phyloP scores from a whole-genome alignment of 2,888 invertebrate species.

The Ectemnius cavifrons region DNA sequence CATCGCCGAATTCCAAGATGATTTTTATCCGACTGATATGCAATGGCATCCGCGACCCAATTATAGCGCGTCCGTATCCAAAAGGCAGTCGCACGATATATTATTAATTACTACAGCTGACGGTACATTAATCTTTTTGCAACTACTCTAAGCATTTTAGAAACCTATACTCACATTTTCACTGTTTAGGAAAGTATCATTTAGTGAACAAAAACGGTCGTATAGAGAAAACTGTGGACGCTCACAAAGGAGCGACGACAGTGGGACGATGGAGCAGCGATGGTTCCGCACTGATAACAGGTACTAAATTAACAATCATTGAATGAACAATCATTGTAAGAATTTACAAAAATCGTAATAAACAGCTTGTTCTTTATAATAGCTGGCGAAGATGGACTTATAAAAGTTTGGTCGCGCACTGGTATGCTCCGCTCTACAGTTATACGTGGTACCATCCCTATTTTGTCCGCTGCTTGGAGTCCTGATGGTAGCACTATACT shows the following conservation, averaged over 20 bases:
- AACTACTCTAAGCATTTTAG: not conserved
- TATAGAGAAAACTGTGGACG: conserved; percentile 94
- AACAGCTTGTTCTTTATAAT: conserved; percentile 30
- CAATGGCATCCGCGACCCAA: conserved; percentile 90
- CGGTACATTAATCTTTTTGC: conserved; percentile 80
- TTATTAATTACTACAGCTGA: conserved; percentile 92
- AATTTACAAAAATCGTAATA: no score
- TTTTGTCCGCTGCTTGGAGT: conserved; percentile 92
- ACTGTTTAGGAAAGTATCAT: conserved; percentile 85
- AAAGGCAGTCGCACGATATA: conserved; percentile 86
- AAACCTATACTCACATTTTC: not conserved
- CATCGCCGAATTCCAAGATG: conserved; percentile 88
- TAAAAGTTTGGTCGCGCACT: conserved; percentile 98
- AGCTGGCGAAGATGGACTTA: conserved; percentile 97
- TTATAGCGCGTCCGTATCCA: conserved; percentile 73
- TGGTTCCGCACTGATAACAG: conserved; percentile 95
- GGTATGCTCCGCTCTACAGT: conserved; percentile 95
- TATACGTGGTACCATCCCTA: conserved; percentile 88
- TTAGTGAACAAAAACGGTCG: conserved; percentile 93
- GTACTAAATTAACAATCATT: conserved; percentile 75
- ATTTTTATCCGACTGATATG: conserved; percentile 93
- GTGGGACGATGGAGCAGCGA: conserved; percentile 96
- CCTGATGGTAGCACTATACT: conserved; percentile 85
- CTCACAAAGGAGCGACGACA: conserved; percentile 94
- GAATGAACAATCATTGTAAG: not conserved